These are phyloP conservation scores for Bombus turneri DNA, from an alignment of 1,140 invertebrate genomes.

Conservation along the genomic window DNA sequence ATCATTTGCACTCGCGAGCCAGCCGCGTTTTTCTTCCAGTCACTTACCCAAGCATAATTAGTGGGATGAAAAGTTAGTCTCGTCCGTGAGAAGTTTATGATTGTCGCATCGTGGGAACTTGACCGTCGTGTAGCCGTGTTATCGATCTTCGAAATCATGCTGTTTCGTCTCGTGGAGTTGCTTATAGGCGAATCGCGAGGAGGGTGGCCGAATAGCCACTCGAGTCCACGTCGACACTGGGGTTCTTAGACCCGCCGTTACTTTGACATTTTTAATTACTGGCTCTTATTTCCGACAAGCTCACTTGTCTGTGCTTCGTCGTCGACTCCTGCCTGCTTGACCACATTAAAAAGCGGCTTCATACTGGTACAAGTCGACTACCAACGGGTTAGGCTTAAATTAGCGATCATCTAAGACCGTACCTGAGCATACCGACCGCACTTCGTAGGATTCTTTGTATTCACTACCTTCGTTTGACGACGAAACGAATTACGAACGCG, in stretches of 20 bases:
- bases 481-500: not conserved
- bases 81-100: slow-evolving; percentile 14
- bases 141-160: slow-evolving; percentile 44
- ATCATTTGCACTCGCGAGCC: not conserved
- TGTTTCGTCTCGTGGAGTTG: not conserved
- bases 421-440: not conserved
- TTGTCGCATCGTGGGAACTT: slow-evolving; percentile 25
- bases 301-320: slow-evolving; percentile 63
- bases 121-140: slow-evolving; percentile 24
- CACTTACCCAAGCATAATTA: not conserved
- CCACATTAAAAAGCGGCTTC: slow-evolving; percentile 63
- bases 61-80: slow-evolving; percentile 5
- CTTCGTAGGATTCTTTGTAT: slow-evolving; percentile 28
- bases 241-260: slow-evolving; percentile 59
- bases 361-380: slow-evolving; percentile 32
- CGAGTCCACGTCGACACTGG: slow-evolving; percentile 14
- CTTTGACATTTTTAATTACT: slow-evolving; percentile 72
- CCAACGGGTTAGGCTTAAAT: slow-evolving; percentile 56
- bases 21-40: not conserved
- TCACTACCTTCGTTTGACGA: not conserved
- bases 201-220: slow-evolving; percentile 50
- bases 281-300: slow-evolving; percentile 58
- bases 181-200: not conserved
- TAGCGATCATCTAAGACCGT: slow-evolving; percentile 54
- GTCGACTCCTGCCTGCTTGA: slow-evolving; percentile 56